Percentiles rank a stretch among this genome's conserved stretches.
Evolutionary conservation across 2,113 vertebrate genomes (phyloP).

Genomic region (Marmota flaviventris): DNA sequence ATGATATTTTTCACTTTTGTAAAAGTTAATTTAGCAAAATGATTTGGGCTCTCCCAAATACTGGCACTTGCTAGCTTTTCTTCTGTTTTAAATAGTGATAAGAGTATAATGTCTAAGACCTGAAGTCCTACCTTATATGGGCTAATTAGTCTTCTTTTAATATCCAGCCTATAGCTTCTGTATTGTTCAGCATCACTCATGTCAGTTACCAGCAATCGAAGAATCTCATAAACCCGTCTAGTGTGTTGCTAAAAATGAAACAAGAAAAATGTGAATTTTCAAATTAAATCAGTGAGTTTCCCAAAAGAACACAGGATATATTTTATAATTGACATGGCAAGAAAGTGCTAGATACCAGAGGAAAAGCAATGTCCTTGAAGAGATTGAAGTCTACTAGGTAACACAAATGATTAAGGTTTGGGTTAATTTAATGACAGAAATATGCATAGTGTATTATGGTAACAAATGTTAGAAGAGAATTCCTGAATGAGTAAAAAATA

Average conservation of each 20-base stretch:
- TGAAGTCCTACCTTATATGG: constrained; percentile 95
- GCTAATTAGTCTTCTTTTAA: constrained; percentile 97
- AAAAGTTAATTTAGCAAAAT: constrained; percentile 54
- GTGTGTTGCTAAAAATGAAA: constrained; percentile 93
- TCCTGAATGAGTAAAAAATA: constrained; percentile 41
- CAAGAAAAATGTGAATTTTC: constrained; percentile 67
- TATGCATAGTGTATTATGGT: background rate
- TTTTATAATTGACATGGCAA: background rate
- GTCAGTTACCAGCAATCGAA: constrained; percentile 95
- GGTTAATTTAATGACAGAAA: constrained; percentile 40
- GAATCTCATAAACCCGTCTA: constrained; percentile 97
- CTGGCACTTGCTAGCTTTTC: background rate
- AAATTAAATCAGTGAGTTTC: constrained; percentile 35
- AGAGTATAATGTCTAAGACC: constrained; percentile 76
- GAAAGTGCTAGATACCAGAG: constrained; percentile 30
- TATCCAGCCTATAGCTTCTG: constrained; percentile 94
- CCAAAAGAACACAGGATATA: constrained; percentile 38
- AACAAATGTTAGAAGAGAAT: background rate
- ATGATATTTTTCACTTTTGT: constrained; percentile 49
- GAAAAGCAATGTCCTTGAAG: constrained; percentile 40
- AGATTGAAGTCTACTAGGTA: background rate
- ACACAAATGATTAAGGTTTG: background rate
- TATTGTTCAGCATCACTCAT: constrained; percentile 96
- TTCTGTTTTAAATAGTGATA: constrained; percentile 56
- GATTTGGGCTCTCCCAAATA: background rate